A percentile compares a stretch with the other conserved stretches of the same genome.
Conservation (phyloP, 2,113 vertebrate species). For the Chrysemys picta region DNA sequence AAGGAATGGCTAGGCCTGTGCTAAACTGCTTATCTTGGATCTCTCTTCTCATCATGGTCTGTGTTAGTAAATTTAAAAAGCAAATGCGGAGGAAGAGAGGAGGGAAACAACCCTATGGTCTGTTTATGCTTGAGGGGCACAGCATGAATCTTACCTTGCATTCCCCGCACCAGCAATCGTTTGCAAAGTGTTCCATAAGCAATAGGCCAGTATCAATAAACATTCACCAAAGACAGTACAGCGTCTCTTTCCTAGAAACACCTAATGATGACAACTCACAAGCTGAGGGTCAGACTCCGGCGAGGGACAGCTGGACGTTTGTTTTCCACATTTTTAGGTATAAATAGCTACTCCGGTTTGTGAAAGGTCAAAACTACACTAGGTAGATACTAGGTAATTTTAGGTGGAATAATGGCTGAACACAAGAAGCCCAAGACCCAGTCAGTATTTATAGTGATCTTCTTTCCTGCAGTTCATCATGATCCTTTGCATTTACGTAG, state of each 20-base stretch:
- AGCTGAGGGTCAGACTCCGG: neutral
- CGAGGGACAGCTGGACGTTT: neutral
- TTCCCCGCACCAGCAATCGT: neutral
- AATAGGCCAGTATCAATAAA: neutral
- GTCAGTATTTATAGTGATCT: neutral
- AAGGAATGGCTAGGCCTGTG: neutral
- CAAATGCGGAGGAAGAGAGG: neutral
- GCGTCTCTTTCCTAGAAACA: neutral
- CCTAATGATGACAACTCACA: neutral
- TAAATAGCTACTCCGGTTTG: neutral
- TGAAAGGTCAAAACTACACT: neutral
- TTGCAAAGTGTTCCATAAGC: neutral
- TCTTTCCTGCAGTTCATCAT: neutral
- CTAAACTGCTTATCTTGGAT: neutral
- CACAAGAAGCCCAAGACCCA: neutral
- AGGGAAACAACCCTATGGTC: neutral
- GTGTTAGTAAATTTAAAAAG: neutral
- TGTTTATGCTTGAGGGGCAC: neutral
- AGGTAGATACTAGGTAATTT: neutral
- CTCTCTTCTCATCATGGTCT: neutral
- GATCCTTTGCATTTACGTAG: neutral
- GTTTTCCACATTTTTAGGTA: neutral
- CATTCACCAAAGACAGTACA: rapidly evolving
- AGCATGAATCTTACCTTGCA: neutral
- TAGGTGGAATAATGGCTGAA: neutral